These are phyloP conservation scores for Boloria selene DNA, from an alignment of 2,888 invertebrate species.

Conservation along the genomic window DNA sequence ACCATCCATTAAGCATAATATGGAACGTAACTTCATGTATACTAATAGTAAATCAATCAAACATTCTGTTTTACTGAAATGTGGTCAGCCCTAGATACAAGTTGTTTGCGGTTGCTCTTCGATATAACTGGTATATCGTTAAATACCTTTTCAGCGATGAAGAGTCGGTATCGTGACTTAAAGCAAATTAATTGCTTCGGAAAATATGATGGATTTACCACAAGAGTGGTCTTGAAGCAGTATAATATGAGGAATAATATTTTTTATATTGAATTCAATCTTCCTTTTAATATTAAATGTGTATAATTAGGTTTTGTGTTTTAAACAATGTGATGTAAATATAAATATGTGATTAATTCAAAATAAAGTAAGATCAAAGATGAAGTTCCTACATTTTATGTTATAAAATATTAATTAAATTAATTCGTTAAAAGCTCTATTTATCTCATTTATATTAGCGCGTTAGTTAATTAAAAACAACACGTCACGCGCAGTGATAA, in stretches of 20 bases:
- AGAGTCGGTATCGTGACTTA: not conserved
- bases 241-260: not conserved
- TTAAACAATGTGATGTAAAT: too few species aligned
- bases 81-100: constrained; percentile 6
- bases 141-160: constrained; percentile 19
- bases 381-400: too few species aligned
- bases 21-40: not conserved
- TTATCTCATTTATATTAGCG: not conserved
- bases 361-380: too few species aligned
- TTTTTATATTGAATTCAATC: too few species aligned
- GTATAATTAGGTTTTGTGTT: too few species aligned
- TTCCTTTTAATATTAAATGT: too few species aligned
- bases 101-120: constrained; percentile 23
- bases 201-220: constrained; percentile 1
- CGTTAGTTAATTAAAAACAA: constrained; percentile 10
- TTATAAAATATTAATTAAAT: too few species aligned
- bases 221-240: too few species aligned
- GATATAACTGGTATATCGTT: constrained; percentile 23
- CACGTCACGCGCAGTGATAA: constrained; percentile 8
- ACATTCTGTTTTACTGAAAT: not conserved
- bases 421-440: too few species aligned
- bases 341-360: too few species aligned
- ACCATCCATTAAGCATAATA: not conserved
- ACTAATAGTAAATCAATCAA: not conserved
- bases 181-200: constrained; percentile 15